Conservation (phyloP, 2,113 vertebrate species). For the Lampris megalopsis region DNA sequence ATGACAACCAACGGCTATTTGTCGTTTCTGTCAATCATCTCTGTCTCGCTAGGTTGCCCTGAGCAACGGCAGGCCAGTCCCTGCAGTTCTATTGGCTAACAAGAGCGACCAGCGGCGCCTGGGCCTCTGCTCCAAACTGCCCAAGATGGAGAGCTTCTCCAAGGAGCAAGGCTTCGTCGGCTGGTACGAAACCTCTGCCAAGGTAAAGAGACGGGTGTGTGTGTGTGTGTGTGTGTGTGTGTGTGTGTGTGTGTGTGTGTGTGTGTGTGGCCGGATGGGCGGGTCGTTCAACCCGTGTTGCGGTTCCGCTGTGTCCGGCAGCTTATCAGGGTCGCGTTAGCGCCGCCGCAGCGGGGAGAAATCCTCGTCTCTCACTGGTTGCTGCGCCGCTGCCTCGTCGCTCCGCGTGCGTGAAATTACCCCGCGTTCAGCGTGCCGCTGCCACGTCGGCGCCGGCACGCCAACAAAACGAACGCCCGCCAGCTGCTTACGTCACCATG, state of each 20-base stretch:
- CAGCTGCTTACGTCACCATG: too few relatives aligned
- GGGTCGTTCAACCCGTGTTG: not conserved
- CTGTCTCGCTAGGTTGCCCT: conserved; percentile 73
- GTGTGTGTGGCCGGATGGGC: not conserved
- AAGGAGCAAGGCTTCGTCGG: conserved; percentile 81
- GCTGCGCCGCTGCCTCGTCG: too few relatives aligned
- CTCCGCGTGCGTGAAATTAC: too few relatives aligned
- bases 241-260: conserved; percentile 1
- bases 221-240: not conserved
- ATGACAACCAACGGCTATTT: too few relatives aligned
- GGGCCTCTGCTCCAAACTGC: conserved; percentile 80
- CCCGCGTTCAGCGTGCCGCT: too few relatives aligned
- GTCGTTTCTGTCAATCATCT: too few relatives aligned
- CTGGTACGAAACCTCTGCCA: conserved; percentile 87
- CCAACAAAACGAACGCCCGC: too few relatives aligned
- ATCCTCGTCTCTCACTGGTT: too few relatives aligned
- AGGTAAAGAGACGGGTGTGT: conserved; percentile 63
- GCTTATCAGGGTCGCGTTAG: too few relatives aligned
- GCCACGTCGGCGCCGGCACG: too few relatives aligned
- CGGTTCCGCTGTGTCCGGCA: too few relatives aligned
- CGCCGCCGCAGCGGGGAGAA: too few relatives aligned
- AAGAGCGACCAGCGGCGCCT: conserved; percentile 82
- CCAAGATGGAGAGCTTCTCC: conserved; percentile 82
- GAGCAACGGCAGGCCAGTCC: conserved; percentile 80
- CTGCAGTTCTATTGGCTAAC: conserved; percentile 84